Percentiles rank a stretch among this genome's conserved stretches.
Evolutionary conservation across 2,888 invertebrate species (phyloP).

Genomic region (Cremastobaeus sp.): DNA sequence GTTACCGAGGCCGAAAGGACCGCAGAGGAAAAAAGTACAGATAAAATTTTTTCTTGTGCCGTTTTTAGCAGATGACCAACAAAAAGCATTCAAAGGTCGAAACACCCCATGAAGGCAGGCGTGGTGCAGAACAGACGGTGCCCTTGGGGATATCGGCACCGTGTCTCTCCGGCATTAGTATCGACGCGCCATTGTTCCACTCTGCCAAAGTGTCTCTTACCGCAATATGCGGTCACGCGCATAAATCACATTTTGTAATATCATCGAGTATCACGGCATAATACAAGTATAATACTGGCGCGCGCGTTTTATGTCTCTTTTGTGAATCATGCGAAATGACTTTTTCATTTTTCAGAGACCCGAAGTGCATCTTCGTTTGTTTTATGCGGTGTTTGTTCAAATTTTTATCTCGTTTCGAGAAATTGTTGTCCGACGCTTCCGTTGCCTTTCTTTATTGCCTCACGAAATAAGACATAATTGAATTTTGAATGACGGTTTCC

Average conservation of each 20-base stretch:
- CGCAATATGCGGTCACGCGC: slow-evolving; percentile 72
- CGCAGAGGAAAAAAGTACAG: too few relatives aligned
- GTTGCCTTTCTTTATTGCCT: too few relatives aligned
- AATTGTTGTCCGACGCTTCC: too few relatives aligned
- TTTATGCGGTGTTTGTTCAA: slow-evolving; percentile 44
- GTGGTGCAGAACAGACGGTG: slow-evolving; percentile 48
- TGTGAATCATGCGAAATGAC: slow-evolving; percentile 65
- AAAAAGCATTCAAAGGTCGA: slow-evolving; percentile 40
- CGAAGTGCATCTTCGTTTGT: slow-evolving; percentile 27
- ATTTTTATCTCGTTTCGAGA: slow-evolving; percentile 32
- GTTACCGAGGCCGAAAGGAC: too few relatives aligned
- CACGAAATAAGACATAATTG: too few relatives aligned
- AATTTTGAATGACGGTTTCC: too few relatives aligned
- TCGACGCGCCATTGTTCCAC: slow-evolving; percentile 63
- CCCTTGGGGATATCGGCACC: slow-evolving; percentile 67
- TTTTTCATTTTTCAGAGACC: slow-evolving; percentile 60
- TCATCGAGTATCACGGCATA: slow-evolving; percentile 66
- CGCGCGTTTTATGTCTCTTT: slow-evolving; percentile 47
- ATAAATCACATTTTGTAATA: slow-evolving; percentile 76
- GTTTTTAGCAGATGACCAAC: slow-evolving; percentile 18
- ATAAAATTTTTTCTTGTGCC: neutral
- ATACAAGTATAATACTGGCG: slow-evolving; percentile 45
- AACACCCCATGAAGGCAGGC: slow-evolving; percentile 37
- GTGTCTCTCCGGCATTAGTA: slow-evolving; percentile 67
- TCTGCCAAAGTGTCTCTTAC: slow-evolving; percentile 64